Base-by-base conservation (phyloP, 2,797 vertebrate species). In the Zalophus californianus region DNA sequence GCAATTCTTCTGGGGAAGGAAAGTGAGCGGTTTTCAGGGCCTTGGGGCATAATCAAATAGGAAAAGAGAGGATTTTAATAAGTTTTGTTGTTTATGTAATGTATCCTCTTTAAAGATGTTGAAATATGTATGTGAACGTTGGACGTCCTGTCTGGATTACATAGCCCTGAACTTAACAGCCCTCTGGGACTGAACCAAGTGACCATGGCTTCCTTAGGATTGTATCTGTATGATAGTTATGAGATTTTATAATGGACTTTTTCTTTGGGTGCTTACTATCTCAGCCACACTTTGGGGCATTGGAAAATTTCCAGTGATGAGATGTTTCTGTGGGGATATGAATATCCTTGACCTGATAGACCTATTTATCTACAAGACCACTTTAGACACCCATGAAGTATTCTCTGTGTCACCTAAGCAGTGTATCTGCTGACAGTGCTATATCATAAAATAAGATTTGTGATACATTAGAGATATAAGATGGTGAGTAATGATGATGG, bases 361-460 rank as follows among this genome's bases (percentile, higher is more conserved):
- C 52, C 86, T 73, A 58, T 62, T 95, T 92, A 66, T 86, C 66
- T 70, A 18, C 52, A 82, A 90, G 78, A 18, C 82, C 78, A 56
- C 66, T 52, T 91, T 89, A 66, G 44, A 92, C 21, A 58, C 18
- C 25, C 9, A 3, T 38, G 23, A 95, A 94, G 20, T 66, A 64
- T 83, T 92, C 70, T 58, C 21, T 80, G 0, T 78, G 73, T 90
- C 85, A 38, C 25, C 29, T 9, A 27, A 38, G 48, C 4, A 86
- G n/a, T 73, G 0, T 62, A 29, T 68, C 85, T 88, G 27, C 77
- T 95, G 87, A 62, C 85, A 75, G 0, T 66, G n/a, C 50, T 21
- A 1, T 54, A 48, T 62, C 64, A 52, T 85, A 87, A 95, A 95
- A 32, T 86, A 89, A 96, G 86, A 95, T 96, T 83, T 95, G 94